Conservation (phyloP, 2,888 invertebrate species). For the Harmothoe impar region DNA sequence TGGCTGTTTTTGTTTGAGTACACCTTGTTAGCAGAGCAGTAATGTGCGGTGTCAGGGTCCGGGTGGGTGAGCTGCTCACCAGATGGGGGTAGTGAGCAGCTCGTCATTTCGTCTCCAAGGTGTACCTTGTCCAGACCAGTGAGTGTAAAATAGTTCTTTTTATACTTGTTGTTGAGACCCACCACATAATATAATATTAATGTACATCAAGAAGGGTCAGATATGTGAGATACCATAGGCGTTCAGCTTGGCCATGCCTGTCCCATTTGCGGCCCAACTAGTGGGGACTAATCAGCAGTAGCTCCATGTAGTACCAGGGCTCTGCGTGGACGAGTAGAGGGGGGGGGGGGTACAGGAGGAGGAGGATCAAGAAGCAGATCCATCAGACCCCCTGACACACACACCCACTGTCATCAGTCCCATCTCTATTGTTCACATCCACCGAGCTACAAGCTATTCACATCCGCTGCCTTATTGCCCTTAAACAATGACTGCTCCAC, state of each 20-base stretch:
- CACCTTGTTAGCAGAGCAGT: slow-evolving; percentile 54
- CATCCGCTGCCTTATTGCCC: slow-evolving; percentile 28
- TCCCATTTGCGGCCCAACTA: background rate
- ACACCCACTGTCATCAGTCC: background rate
- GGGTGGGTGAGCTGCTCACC: background rate
- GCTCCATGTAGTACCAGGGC: too few relatives aligned
- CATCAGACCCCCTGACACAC: background rate
- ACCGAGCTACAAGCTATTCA: slow-evolving; percentile 14
- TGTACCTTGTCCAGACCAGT: too few relatives aligned
- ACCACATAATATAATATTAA: too few relatives aligned
- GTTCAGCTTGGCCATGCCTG: background rate
- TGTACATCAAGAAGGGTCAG: too few relatives aligned
- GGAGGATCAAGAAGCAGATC: slow-evolving; percentile 37
- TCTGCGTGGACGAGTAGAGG: too few relatives aligned
- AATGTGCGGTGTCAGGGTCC: background rate
- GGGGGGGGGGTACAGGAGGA: background rate
- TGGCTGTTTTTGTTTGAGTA: slow-evolving; percentile 35
- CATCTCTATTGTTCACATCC: slow-evolving; percentile 40
- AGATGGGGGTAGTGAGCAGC: background rate
- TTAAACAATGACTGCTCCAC: slow-evolving; percentile 23
- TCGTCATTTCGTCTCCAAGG: too few relatives aligned
- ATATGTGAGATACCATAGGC: background rate
- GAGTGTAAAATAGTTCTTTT: too few relatives aligned
- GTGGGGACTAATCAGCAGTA: too few relatives aligned
- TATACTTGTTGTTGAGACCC: too few relatives aligned